Conservation (phyloP, 2,797 vertebrate species). For the Enteromius radiatus region DNA sequence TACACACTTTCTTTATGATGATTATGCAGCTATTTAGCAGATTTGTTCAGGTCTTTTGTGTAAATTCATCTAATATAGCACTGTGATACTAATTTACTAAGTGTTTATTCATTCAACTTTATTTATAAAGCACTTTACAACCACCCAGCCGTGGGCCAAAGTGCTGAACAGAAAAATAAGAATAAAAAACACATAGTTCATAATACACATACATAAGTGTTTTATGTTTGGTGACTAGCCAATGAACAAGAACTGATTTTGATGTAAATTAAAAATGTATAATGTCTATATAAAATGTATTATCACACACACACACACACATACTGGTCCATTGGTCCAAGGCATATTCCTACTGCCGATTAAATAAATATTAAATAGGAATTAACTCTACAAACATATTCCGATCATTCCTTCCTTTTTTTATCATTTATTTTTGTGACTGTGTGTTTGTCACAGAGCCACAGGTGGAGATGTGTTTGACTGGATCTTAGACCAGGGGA, state of each 20-base stretch:
- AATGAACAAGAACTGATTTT: not conserved
- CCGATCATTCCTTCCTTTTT: slow-evolving; percentile 39
- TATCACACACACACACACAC: not conserved
- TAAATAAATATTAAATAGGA: not conserved
- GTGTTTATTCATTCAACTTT: too few species aligned
- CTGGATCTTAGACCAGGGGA: slow-evolving; percentile 89
- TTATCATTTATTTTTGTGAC: slow-evolving; percentile 29
- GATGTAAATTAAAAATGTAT: not conserved
- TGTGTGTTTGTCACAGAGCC: slow-evolving; percentile 72
- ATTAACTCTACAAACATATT: not conserved
- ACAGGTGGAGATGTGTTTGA: slow-evolving; percentile 89
- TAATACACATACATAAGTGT: too few species aligned
- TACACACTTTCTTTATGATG: not conserved
- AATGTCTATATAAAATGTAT: not conserved
- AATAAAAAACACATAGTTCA: too few species aligned
- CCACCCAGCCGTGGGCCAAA: too few species aligned
- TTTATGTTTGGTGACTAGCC: not conserved
- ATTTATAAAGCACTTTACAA: too few species aligned
- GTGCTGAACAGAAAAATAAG: too few species aligned
- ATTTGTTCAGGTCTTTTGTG: not conserved
- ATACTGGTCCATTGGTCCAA: not conserved
- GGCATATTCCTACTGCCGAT: slow-evolving; percentile 1
- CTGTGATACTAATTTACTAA: not conserved
- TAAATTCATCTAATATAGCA: not conserved
- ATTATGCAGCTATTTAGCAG: not conserved